Evolutionary conservation across 2,113 vertebrate species (phyloP).

Genomic region (Numenius arquata): DNA sequence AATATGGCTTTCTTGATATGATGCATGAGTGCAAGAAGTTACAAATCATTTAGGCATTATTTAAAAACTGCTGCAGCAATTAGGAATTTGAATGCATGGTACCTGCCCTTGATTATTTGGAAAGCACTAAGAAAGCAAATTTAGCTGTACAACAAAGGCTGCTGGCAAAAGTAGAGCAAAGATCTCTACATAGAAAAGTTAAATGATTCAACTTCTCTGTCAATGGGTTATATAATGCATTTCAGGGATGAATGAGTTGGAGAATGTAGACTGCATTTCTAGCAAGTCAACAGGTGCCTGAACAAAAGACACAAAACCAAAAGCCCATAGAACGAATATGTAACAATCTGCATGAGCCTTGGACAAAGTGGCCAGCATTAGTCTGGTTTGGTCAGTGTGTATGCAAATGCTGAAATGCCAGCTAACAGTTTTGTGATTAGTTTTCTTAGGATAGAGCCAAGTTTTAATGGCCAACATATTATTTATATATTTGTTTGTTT

Average conservation of each 20-base stretch:
- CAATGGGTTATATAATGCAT: not conserved
- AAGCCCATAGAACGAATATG: not conserved
- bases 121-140: not conserved
- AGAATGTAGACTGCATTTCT: not conserved
- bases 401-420: not conserved
- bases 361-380: not conserved
- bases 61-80: not conserved
- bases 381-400: not conserved
- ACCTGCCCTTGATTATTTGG: not conserved
- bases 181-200: not conserved
- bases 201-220: not conserved
- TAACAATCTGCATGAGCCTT: not conserved
- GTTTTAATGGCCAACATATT: not conserved
- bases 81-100: not conserved
- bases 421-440: not conserved
- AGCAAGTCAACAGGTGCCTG: not conserved
- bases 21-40: not conserved
- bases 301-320: not conserved
- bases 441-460: not conserved
- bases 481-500: too few species aligned
- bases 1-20: not conserved
- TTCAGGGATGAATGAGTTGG: not conserved
- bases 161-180: not conserved
- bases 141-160: accelerated
- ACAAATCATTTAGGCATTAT: not conserved